Conservation (phyloP, 2,888 invertebrate genomes). For the Lypha dubia region DNA sequence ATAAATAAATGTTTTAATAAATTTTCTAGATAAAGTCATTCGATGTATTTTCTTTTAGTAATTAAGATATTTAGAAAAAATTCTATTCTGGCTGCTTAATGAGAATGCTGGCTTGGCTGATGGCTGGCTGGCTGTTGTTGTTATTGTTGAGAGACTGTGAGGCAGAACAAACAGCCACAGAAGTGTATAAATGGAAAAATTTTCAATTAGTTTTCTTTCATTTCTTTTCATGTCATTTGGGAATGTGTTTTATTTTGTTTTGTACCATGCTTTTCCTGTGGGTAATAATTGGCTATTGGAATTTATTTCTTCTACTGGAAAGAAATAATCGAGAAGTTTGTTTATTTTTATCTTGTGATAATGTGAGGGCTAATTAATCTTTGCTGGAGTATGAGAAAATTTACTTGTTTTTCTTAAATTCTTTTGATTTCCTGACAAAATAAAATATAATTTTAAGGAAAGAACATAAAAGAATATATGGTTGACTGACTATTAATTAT, state of each 20-base stretch:
- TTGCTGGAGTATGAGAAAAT: too few species aligned
- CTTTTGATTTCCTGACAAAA: too few species aligned
- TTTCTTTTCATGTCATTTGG: constrained; percentile 15
- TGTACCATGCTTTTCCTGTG: neutral
- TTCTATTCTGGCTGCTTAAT: constrained; percentile 7
- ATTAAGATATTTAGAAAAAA: constrained; percentile 37
- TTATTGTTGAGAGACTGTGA: constrained; percentile 19
- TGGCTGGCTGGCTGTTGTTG: neutral
- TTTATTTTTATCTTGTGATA: neutral
- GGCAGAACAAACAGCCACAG: neutral
- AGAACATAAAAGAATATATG: too few species aligned
- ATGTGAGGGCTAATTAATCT: too few species aligned
- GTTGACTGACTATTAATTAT: too few species aligned
- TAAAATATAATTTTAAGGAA: too few species aligned
- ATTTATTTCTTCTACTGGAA: neutral
- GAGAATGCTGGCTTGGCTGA: neutral
- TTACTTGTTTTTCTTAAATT: too few species aligned
- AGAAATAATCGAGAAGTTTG: constrained; percentile 3
- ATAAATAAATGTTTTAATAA: constrained; percentile 14
- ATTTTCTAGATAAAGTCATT: constrained; percentile 20
- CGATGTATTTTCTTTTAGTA: constrained; percentile 36
- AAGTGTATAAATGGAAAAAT: constrained; percentile 1
- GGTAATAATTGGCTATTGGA: constrained; percentile 30
- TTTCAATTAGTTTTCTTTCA: constrained; percentile 31
- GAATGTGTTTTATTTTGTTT: constrained; percentile 6